Evolutionary conservation across 2,888 invertebrate species (phyloP).

Genomic region (Oegoconia quadripuncta): DNA sequence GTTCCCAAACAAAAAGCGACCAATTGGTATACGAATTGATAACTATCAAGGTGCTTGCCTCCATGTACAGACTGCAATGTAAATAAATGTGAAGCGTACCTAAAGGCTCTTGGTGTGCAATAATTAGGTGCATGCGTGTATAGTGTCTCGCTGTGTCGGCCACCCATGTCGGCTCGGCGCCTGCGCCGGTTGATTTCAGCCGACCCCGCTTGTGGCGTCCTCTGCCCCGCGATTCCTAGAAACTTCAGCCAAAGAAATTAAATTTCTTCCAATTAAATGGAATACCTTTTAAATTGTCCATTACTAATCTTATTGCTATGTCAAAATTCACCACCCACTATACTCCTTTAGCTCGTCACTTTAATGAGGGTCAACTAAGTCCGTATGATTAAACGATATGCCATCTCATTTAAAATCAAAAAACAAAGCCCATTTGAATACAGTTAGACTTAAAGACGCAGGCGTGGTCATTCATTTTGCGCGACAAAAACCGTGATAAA

Average conservation of each 20-base stretch:
- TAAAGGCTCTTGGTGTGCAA: constrained; percentile 24
- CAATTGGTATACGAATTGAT: too few relatives aligned
- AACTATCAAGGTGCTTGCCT: too few relatives aligned
- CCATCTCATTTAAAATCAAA: constrained; percentile 5
- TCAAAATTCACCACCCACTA: constrained; percentile 1
- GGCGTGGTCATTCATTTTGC: constrained; percentile 40
- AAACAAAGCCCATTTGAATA: constrained; percentile 42
- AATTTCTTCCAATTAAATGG: constrained; percentile 2
- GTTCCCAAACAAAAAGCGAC: too few relatives aligned
- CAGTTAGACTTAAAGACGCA: constrained; percentile 47
- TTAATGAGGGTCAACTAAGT: constrained; percentile 21
- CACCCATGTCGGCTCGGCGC: constrained; percentile 52
- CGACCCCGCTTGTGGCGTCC: constrained; percentile 25
- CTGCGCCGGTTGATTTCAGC: constrained; percentile 22
- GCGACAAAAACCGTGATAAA: constrained; percentile 66
- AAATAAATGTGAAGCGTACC: neutral
- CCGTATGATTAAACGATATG: constrained; percentile 18
- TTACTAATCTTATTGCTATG: neutral
- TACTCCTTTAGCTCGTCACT: constrained; percentile 1
- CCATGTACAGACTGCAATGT: too few relatives aligned
- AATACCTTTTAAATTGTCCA: neutral
- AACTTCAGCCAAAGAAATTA: constrained; percentile 12
- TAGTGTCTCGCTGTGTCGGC: constrained; percentile 29
- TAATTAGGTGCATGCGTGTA: constrained; percentile 49
- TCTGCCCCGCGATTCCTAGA: constrained; percentile 18